Evolutionary conservation across 1,140 invertebrate species (phyloP).

Genomic region (Euura saliciscinereae): DNA sequence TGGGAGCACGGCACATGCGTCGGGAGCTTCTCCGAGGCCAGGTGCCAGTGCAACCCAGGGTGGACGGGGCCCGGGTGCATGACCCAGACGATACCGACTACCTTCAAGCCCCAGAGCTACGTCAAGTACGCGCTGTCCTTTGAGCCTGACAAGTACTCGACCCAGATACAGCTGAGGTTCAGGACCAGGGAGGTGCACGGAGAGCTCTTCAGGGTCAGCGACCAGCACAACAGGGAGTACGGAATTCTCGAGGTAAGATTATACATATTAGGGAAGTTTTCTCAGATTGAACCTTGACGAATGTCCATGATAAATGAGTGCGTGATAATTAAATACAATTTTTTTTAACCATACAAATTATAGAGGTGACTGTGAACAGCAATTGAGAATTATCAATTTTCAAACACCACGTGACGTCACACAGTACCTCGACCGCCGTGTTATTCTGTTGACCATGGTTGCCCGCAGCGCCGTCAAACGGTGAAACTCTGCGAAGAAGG

Average conservation of each 20-base stretch:
- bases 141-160: slow-evolving; percentile 89
- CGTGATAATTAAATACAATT: too few relatives aligned
- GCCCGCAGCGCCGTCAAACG: too few relatives aligned
- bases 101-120: slow-evolving; percentile 91
- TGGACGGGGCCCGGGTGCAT: slow-evolving; percentile 89
- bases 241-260: slow-evolving; percentile 83
- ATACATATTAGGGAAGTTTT: not conserved
- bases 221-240: slow-evolving; percentile 94
- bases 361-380: too few relatives aligned
- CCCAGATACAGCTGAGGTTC: slow-evolving; percentile 90
- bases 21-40: slow-evolving; percentile 85
- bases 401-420: too few relatives aligned
- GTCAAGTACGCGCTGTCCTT: slow-evolving; percentile 95
- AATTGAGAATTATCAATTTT: too few relatives aligned
- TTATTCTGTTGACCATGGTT: too few relatives aligned
- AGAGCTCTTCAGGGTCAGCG: slow-evolving; percentile 89
- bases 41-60: slow-evolving; percentile 91
- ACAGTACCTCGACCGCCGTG: too few relatives aligned
- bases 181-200: slow-evolving; percentile 91
- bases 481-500: too few relatives aligned
- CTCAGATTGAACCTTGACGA: too few relatives aligned
- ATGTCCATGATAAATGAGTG: too few relatives aligned
- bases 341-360: too few relatives aligned
- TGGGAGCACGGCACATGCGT: slow-evolving; percentile 93
- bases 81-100: slow-evolving; percentile 82